phyloP scores from a whole-genome alignment of 1,140 invertebrate species.

The Oscheius sp. region DNA sequence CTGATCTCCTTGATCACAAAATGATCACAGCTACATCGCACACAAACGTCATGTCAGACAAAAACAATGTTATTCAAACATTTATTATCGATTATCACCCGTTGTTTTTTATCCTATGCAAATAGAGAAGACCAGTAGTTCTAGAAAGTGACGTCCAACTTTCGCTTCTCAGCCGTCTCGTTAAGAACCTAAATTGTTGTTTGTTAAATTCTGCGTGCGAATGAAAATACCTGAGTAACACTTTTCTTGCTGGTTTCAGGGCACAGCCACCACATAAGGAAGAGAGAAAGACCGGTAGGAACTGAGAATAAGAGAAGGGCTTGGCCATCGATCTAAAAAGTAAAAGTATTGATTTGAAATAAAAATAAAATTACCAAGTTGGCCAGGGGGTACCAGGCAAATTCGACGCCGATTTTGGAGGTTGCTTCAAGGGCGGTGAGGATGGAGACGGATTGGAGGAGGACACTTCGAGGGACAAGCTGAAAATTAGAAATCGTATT shows the following conservation, averaged over 20 bases:
- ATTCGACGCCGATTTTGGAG: slow-evolving; percentile 40
- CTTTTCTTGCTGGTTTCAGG: neutral
- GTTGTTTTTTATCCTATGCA: no score
- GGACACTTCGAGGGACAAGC: slow-evolving; percentile 34
- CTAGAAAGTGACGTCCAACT: neutral
- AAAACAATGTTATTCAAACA: no score
- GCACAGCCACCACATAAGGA: neutral
- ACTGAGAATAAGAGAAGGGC: neutral
- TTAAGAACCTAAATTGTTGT: no score
- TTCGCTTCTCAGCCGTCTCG: neutral
- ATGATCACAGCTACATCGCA: no score
- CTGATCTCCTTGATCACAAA: no score
- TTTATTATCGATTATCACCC: no score
- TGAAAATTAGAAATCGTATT: neutral
- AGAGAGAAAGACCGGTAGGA: neutral
- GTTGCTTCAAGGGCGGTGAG: slow-evolving; percentile 37
- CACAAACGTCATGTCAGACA: no score
- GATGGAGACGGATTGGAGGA: slow-evolving; percentile 37
- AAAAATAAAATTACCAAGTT: slow-evolving; percentile 42
- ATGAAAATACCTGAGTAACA: neutral
- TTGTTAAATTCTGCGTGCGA: no score
- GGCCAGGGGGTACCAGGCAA: slow-evolving; percentile 41
- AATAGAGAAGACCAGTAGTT: no score
- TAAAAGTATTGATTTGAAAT: neutral
- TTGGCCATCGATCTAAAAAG: neutral